Percentiles rank a stretch among this genome's conserved stretches.
Evolutionary conservation across 2,888 invertebrate genomes (phyloP).

Genomic region (Patella depressa): DNA sequence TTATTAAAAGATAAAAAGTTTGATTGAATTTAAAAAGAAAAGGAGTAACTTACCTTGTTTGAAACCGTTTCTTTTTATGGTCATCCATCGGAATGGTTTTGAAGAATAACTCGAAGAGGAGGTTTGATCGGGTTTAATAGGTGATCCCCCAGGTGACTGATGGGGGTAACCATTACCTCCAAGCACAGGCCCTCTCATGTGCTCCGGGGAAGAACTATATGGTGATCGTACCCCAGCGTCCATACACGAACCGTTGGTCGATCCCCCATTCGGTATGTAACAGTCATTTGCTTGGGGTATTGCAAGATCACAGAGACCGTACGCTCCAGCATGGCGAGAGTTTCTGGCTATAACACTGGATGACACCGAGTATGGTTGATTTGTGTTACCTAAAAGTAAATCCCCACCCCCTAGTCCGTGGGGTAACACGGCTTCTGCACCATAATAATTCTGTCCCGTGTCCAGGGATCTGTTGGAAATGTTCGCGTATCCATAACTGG

Average conservation of each 20-base stretch:
- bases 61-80: conserved; percentile 95
- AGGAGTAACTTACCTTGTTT: conserved; percentile 80
- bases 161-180: conserved; percentile 31
- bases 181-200: conserved; percentile 2
- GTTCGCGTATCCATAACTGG: conserved; percentile 54
- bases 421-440: conserved; percentile 42
- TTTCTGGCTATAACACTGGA: conserved; percentile 24
- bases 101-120: conserved; percentile 23
- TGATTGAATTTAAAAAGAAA: neutral
- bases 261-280: conserved; percentile 22
- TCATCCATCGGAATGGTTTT: conserved; percentile 96
- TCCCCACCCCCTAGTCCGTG: conserved; percentile 44
- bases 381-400: conserved; percentile 41
- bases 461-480: conserved; percentile 56
- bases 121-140: conserved; percentile 12
- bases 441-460: conserved; percentile 57
- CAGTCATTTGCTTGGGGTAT: conserved; percentile 20
- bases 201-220: conserved; percentile 20
- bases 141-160: conserved; percentile 69
- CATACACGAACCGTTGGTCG: conserved; percentile 19
- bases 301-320: conserved; percentile 21
- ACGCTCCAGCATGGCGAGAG: conserved; percentile 39
- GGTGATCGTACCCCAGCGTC: conserved; percentile 23
- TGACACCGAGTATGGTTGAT: conserved; percentile 23
- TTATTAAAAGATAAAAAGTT: neutral